Conservation (phyloP, 2,888 invertebrate genomes). For the Hanleya hanleyi region DNA sequence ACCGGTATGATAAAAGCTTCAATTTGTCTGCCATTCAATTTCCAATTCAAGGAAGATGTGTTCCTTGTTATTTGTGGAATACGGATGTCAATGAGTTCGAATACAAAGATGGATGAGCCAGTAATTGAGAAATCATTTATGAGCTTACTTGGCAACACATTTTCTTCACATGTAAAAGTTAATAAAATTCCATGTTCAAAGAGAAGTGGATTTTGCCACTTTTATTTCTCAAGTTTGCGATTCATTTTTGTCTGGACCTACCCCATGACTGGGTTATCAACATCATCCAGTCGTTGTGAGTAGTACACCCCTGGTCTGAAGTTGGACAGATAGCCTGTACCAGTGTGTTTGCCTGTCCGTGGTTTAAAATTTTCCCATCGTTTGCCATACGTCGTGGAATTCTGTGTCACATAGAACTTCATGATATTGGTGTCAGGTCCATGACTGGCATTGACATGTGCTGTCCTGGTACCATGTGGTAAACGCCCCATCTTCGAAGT, state of each 20-base stretch:
- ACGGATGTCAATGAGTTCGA: too few species aligned
- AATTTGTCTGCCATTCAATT: too few species aligned
- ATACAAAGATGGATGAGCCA: too few species aligned
- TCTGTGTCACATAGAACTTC: slow-evolving; percentile 72
- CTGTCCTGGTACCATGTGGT: slow-evolving; percentile 62
- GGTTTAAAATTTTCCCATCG: slow-evolving; percentile 70
- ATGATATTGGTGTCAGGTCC: slow-evolving; percentile 72
- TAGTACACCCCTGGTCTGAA: slow-evolving; percentile 72
- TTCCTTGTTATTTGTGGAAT: too few species aligned
- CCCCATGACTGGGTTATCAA: slow-evolving; percentile 72
- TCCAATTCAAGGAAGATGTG: too few species aligned
- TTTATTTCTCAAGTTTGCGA: not conserved
- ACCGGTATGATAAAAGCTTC: too few species aligned
- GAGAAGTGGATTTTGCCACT: not conserved
- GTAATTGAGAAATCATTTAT: not conserved
- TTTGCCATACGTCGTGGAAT: slow-evolving; percentile 69
- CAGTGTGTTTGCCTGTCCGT: slow-evolving; percentile 64
- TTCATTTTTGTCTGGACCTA: slow-evolving; percentile 37
- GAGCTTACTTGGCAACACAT: not conserved
- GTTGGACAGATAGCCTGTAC: slow-evolving; percentile 72
- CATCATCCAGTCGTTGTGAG: slow-evolving; percentile 65
- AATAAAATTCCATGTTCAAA: not conserved
- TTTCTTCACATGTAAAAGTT: not conserved
- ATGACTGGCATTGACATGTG: slow-evolving; percentile 68
- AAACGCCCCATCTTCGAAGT: slow-evolving; percentile 57